Base-by-base conservation (phyloP, 2,797 vertebrate genomes). In the Rhinophrynus dorsalis region DNA sequence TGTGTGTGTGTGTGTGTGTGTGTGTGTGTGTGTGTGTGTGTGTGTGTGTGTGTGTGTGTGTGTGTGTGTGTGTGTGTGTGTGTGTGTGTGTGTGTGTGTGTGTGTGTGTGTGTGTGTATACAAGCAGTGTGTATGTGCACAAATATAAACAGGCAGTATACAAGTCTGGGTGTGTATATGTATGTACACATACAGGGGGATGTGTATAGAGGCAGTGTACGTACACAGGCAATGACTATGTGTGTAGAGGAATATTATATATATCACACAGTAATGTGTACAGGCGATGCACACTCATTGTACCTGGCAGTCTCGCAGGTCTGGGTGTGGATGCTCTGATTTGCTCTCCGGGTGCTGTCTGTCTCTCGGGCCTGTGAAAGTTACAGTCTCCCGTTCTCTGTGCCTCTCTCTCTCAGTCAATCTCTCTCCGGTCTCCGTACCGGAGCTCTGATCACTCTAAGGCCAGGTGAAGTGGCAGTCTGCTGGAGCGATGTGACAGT, bases 301-400 rank as follows among this genome's bases (percentile, higher is more conserved):
- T 35, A 55, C 67, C 67, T 54, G 58, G 32, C 9, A 3, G 5
- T 55, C 52, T 33, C 24, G 24, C 50, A 35, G 33, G 35, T 71
- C 32, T 30, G 67, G 67, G 67, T 70, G 67, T 32, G 48, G 48
- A 61, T 17, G 21, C 52, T 68, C 30, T 44, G 2, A 15, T 8
- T 6, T n/a, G 18, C 48, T 17, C 15, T 18, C 47, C 1, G 38
- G 40, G 17, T n/a, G 29, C 13, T 24, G 52, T 35, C 23, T 5
- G 9, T 21, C 17, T 2, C 27, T 33, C 11, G 13, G 35, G 62
- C 50, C 50, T 44, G 12, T 9, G 37, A 26, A 26, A 57, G 64
- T 45, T 57, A 29, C 64, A 4, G 42, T 68, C 66, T 40, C 66
- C 9, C 47, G 24, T 11, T 15, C 47, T n/a, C 38, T 42, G 3